Evolutionary conservation across 2,888 invertebrate genomes (phyloP), one percentile per base, ranked within the genome.

Genomic region (Synergus itoensis): DNA sequence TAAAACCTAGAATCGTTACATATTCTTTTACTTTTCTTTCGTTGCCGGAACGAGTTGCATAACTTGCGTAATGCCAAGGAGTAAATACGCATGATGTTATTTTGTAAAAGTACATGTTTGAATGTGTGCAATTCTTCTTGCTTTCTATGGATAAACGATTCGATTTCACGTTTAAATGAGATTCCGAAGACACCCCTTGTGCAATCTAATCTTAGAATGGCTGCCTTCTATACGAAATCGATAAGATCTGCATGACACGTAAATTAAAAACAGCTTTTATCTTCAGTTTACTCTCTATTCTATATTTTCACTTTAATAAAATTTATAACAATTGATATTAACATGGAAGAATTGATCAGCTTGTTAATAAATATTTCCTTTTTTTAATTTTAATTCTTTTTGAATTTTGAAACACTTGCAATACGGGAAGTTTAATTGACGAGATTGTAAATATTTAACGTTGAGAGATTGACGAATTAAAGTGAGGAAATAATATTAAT

Each of bases 31-130:
- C n/a, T 21, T 67, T 41, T 40, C 41, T 18, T 45, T 45, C 18
- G 14, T 41, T 21, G 69, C 77, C 43, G 76, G 16, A 73, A 62
- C 60, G 76, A 69, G 80, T 87, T 86, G 79, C 84, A 83, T 83
- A 87, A 87, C 82, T 77, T 82, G 83, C 81, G 84, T 82, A 85
- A 85, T 79, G 76, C 78, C 80, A 78, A 82, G 77, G 81, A 78
- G 83, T 81, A 83, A 81, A 81, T 76, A 84, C 79, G 69, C 43
- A 67, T 21, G 21, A 63, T 63, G 36, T 12, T 21, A 41, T 67
- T 67, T 45, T 41, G 41, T 36, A 41, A n/a, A 41, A n/a, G 41
- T n/a, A 18, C n/a, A n/a, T 40, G 36, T 36, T 5, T 40, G 36
- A 1, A 64, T 8, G 16, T 40, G 8, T n/a, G n/a, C 1, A 0